phyloP scores from a whole-genome alignment of 2,113 vertebrate species.

The Archilochus colubris region DNA sequence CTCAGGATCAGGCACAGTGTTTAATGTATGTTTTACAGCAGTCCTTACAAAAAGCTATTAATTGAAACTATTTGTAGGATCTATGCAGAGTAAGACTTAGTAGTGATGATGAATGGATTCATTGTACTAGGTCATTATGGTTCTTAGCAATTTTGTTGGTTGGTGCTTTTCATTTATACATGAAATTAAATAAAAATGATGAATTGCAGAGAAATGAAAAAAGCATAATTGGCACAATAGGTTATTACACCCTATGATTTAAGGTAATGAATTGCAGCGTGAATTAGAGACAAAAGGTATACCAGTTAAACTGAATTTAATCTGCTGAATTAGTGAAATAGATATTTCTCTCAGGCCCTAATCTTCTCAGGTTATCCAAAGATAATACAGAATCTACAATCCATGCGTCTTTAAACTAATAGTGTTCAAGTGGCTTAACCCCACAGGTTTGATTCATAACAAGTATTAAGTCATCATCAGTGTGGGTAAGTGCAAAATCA shows the following conservation, averaged over 20 bases:
- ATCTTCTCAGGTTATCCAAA: not conserved
- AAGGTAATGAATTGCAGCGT: conserved; percentile 39
- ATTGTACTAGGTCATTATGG: conserved; percentile 35
- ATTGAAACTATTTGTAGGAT: conserved; percentile 43
- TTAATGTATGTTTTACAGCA: conserved; percentile 41
- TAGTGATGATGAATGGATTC: conserved; percentile 50
- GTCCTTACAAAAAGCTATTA: conserved; percentile 10
- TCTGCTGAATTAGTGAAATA: conserved; percentile 5
- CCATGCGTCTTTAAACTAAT: not conserved
- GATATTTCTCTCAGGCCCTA: not conserved
- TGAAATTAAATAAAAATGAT: conserved; percentile 61
- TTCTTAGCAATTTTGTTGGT: conserved; percentile 50
- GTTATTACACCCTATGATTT: conserved; percentile 21
- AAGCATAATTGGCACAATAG: conserved; percentile 44
- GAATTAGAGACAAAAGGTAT: conserved; percentile 31
- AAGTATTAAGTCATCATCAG: not conserved
- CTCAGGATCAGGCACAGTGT: not conserved
- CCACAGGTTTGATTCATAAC: not conserved
- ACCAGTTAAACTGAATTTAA: conserved; percentile 16
- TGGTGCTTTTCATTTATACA: conserved; percentile 43
- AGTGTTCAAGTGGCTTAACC: not conserved
- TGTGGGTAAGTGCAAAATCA: not conserved
- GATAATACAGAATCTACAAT: not conserved
- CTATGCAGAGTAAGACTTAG: not conserved
- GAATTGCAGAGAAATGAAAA: conserved; percentile 33